A percentile compares a stretch with the other conserved stretches of the same genome.
These are phyloP conservation scores for Denticeps clupeoides DNA, from an alignment of 2,797 vertebrate species.

Conservation along the genomic window DNA sequence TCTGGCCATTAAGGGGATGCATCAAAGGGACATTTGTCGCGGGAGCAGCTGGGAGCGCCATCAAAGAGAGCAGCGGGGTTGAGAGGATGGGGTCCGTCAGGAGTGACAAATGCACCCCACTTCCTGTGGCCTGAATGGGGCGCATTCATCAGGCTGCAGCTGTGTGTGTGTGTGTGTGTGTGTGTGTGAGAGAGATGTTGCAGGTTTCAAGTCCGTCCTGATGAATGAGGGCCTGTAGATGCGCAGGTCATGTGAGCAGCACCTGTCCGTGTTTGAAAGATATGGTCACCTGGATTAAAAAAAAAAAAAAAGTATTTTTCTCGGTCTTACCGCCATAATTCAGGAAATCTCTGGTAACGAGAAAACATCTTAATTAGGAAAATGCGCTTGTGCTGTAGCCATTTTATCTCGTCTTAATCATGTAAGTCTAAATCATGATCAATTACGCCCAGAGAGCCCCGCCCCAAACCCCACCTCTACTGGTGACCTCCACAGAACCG, in stretches of 20 bases:
- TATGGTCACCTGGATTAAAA: conserved; percentile 48
- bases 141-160: conserved; percentile 32
- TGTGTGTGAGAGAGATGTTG: conserved; percentile 24
- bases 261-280: too few relatives aligned
- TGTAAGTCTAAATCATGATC: too few relatives aligned
- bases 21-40: conserved; percentile 60
- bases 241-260: too few relatives aligned
- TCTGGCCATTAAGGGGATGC: conserved; percentile 44
- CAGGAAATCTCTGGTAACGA: too few relatives aligned
- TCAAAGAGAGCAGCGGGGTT: conserved; percentile 32
- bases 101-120: conserved; percentile 26
- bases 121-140: conserved; percentile 30
- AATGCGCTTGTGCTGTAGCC: too few relatives aligned
- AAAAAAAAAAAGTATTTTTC: too few relatives aligned
- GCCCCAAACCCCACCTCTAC: too few relatives aligned
- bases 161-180: conserved; percentile 10
- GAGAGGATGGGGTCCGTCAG: conserved; percentile 9
- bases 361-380: too few relatives aligned
- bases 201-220: conserved; percentile 37
- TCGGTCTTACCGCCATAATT: too few relatives aligned
- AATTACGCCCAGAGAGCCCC: too few relatives aligned
- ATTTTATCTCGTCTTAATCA: too few relatives aligned
- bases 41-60: conserved; percentile 60
- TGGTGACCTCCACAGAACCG: too few relatives aligned
- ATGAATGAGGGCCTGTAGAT: conserved; percentile 50